These are phyloP conservation scores for Macaca nemestrina DNA, from an alignment of 2,113 vertebrate genomes.

Conservation along the genomic window DNA sequence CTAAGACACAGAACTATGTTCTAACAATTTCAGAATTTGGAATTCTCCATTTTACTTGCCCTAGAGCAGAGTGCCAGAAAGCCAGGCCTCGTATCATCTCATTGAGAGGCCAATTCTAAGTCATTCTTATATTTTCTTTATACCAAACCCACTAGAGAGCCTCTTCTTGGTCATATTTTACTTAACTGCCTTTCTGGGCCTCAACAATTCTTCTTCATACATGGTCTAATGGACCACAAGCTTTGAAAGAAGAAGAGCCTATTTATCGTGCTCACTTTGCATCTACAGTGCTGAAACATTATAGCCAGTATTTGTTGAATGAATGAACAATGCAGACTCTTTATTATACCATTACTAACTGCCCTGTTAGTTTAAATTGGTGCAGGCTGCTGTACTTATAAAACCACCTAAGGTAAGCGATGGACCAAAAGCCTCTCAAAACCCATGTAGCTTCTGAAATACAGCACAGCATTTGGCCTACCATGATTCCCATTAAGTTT, in stretches of 20 bases:
- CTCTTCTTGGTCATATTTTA: neutral
- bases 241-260: neutral
- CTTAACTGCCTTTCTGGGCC: neutral
- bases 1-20: neutral
- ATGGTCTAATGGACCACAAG: neutral
- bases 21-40: conserved; percentile 10
- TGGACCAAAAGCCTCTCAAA: conserved; percentile 48
- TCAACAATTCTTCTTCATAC: neutral
- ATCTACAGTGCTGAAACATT: neutral
- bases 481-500: neutral
- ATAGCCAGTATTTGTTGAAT: neutral
- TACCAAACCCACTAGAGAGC: neutral
- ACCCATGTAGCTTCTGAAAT: neutral
- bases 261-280: neutral
- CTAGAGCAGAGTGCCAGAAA: neutral
- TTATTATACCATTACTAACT: neutral
- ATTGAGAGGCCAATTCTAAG: neutral
- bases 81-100: neutral
- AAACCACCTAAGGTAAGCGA: conserved; percentile 25
- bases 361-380: neutral
- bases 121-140: neutral
- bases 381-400: neutral
- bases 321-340: neutral
- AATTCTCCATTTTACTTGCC: neutral
- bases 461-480: neutral